A percentile compares a stretch with the other conserved stretches of the same genome.
Evolutionary conservation across 2,797 vertebrate genomes (phyloP).

Genomic region (Brotogeris chrysoptera): DNA sequence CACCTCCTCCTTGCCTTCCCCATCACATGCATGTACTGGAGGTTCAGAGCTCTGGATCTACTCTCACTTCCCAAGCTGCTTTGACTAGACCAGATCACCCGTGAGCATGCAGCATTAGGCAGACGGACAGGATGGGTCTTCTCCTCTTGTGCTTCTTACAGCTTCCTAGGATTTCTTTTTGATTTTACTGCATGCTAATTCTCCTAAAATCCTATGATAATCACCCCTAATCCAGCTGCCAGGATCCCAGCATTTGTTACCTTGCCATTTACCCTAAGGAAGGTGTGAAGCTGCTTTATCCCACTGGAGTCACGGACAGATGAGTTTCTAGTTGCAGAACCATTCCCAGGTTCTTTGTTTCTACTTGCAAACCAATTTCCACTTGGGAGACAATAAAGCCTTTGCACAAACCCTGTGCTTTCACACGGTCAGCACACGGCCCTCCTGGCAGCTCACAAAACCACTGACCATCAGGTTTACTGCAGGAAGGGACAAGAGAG

Average conservation of each 20-base stretch:
- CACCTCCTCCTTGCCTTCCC: background rate
- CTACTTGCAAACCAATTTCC: slow-evolving; percentile 31
- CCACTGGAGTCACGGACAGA: background rate
- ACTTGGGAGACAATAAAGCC: background rate
- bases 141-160: background rate
- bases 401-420: background rate
- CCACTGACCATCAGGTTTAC: background rate
- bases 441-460: slow-evolving; percentile 15
- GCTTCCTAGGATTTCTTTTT: slow-evolving; percentile 16
- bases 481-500: background rate
- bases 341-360: slow-evolving; percentile 15
- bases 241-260: slow-evolving; percentile 4
- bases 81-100: background rate
- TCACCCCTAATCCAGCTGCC: slow-evolving; percentile 25
- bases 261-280: background rate
- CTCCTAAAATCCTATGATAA: slow-evolving; percentile 10
- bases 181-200: slow-evolving; percentile 18
- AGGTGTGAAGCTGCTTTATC: slow-evolving; percentile 30
- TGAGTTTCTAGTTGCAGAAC: slow-evolving; percentile 21
- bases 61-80: background rate
- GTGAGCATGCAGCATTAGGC: background rate
- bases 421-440: background rate
- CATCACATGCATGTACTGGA: background rate
- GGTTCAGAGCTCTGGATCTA: background rate
- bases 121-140: background rate